Evolutionary conservation across 2,113 vertebrate genomes (phyloP), one percentile per base, ranked within the genome.

Genomic region (Morone chrysops): DNA sequence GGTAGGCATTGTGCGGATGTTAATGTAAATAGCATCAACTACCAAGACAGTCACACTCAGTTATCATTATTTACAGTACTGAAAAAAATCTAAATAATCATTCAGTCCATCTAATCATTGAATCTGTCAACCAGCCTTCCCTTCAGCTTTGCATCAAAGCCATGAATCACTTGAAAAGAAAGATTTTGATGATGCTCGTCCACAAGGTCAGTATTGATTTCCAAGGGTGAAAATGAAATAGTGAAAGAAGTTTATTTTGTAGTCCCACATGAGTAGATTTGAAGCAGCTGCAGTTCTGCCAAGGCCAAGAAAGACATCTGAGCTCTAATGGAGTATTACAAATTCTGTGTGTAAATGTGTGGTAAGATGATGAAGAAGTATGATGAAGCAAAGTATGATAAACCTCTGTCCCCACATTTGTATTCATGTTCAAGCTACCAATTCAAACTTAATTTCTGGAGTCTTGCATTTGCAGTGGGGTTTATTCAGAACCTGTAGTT

Each of bases 141-240:
- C 43, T 40, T 4, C 22, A 63, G 59, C 82, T 79, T 62, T 51
- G 25, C 43, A 40, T 56, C 43, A 9, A 51, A 38, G 69, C 66
- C 5, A 10, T 74, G 20, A 68, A 80, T 36, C 31, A 41, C 75
- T 50, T 43, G 4, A 63, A 82, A 62, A 80, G n/a, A 87, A 45
- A 59, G 53, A 66, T 60, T 69, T 74, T 82, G 40, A 63, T 78
- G 61, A 69, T 7, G 54, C 73, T 86, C 66, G 8, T 83, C 78
- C 69, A 57, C 60, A 77, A 83, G 81, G 87, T 86, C 83, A 47
- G 25, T 54, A 88, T 84, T 82, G 78, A 87, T 89, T 90, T 89
- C 75, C 43, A 85, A 73, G 70, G 63, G 71, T 72, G 25, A 66
- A 76, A 76, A 75, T 77, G 9, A 86, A 91, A 87, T 51, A 25